Evolutionary conservation across 2,888 invertebrate genomes (phyloP), one percentile per base, ranked within the genome.

Genomic region (Hetaerina titia): DNA sequence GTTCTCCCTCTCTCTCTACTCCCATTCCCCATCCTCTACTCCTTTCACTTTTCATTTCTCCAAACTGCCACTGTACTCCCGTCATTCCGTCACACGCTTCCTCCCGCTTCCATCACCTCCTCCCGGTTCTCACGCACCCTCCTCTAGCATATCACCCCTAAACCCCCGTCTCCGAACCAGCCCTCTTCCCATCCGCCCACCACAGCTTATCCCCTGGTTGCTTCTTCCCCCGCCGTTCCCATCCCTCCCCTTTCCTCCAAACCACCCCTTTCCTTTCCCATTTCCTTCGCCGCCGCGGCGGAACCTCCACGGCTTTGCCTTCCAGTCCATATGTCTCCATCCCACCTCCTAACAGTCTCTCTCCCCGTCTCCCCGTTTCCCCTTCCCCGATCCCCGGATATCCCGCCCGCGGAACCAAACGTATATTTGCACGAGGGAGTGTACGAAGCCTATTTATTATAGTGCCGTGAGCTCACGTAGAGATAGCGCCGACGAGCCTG

Each of bases 271-370:
- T 81, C 81, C 81, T 81, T 31, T 31, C 81, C 25, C 31, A 81
- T 81, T 81, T 81, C 81, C 81, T 81, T 31, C 81, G 25, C 31
- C 17, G 69, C 45, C 45, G 45, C 45, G 15, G 81, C 81, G 31
- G 25, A 81, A 81, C 81, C 25, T 81, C 81, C 81, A 31, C 69
- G 2, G 17, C 22, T 1, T 11, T 31, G 31, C 81, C 81, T 31
- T 81, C 81, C 25, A 81, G 25, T 81, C 31, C 81, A 81, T 81
- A 25, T 81, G 81, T 81, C 81, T 15, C 81, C 81, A 31, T 81
- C 31, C 31, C 31, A 81, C 81, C 31, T 15, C 69, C n/a, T n/a
- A 69, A 69, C 1, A 1, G 13, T 15, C 13, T 81, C n/a, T 13
- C 74, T n/a, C n/a, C 69, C 69, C n/a, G 22, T 22, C 8, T 22